Evolutionary conservation across 2,888 invertebrate genomes (phyloP).

Genomic region (Camponotus fellah): DNA sequence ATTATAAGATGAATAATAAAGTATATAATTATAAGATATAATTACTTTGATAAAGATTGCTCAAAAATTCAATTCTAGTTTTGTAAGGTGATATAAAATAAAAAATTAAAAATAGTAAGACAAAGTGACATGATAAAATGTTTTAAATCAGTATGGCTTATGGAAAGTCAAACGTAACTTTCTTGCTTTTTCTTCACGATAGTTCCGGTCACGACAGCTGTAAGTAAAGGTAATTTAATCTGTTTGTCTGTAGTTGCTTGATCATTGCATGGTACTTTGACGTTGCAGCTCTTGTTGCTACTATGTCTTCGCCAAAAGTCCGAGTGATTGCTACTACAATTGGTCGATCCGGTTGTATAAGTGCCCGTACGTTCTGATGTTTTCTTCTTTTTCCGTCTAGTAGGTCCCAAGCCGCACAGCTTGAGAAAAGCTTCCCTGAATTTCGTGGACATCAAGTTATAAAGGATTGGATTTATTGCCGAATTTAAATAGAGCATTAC

Average conservation of each 20-base stretch:
- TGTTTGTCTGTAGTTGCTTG: slow-evolving; percentile 73
- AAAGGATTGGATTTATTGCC: slow-evolving; percentile 96
- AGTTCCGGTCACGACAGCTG: slow-evolving; percentile 76
- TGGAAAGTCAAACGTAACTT: slow-evolving; percentile 79
- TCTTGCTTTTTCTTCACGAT: slow-evolving; percentile 80
- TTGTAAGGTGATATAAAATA: neutral
- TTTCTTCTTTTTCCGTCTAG: slow-evolving; percentile 73
- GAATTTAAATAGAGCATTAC: slow-evolving; percentile 96
- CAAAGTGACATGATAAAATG: neutral
- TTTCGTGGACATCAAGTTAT: slow-evolving; percentile 97
- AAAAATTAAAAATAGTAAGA: neutral
- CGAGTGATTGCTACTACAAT: slow-evolving; percentile 81
- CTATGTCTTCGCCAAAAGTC: slow-evolving; percentile 89
- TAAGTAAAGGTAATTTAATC: slow-evolving; percentile 77
- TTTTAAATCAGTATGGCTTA: neutral
- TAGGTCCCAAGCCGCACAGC: slow-evolving; percentile 87
- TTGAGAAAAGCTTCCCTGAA: slow-evolving; percentile 94
- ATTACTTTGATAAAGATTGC: neutral
- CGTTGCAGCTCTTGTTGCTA: slow-evolving; percentile 83
- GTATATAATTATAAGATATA: too few species aligned
- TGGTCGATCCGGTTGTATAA: slow-evolving; percentile 80
- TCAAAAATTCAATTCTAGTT: neutral
- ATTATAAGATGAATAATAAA: too few species aligned
- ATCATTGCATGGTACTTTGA: slow-evolving; percentile 74
- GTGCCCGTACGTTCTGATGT: slow-evolving; percentile 75